These are phyloP conservation scores for Silvanus unidentatus DNA, from an alignment of 2,888 invertebrate species.

Conservation along the genomic window DNA sequence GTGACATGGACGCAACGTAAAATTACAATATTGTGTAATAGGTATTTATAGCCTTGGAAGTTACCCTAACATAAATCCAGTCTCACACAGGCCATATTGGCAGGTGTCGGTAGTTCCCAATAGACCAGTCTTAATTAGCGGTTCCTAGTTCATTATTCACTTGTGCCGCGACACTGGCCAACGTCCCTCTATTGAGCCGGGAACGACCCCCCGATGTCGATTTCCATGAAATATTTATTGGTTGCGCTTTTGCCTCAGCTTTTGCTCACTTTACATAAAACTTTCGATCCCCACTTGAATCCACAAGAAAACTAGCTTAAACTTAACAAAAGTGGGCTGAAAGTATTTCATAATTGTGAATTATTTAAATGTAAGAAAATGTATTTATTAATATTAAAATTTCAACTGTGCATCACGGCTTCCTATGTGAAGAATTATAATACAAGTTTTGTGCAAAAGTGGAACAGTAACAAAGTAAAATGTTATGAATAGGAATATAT, in stretches of 20 bases:
- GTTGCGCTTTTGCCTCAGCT: constrained; percentile 25
- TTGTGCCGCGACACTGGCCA: constrained; percentile 36
- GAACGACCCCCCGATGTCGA: constrained; percentile 41
- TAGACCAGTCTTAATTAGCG: constrained; percentile 46
- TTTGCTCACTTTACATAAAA: constrained; percentile 33
- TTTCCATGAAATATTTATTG: constrained; percentile 44
- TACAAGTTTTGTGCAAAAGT: no score
- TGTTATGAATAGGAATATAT: constrained; percentile 15
- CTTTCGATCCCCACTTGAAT: no score
- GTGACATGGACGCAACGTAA: no score
- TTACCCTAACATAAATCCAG: constrained; percentile 38
- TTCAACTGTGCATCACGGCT: no score
- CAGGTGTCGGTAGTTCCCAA: constrained; percentile 42
- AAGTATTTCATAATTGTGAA: no score
- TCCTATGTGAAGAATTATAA: no score
- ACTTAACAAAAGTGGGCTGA: no score
- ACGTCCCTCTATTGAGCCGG: constrained; percentile 39
- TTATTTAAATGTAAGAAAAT: no score
- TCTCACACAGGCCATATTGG: constrained; percentile 35
- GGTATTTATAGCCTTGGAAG: constrained; percentile 31
- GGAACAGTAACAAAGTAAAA: no score
- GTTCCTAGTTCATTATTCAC: constrained; percentile 45
- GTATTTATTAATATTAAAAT: no score
- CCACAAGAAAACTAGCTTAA: no score
- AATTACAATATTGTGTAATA: constrained; percentile 21